Percentiles rank a stretch among this genome's conserved stretches.
These are phyloP conservation scores for Phallusia fumigata DNA, from an alignment of 23 tunicate species.

Conservation along the genomic window DNA sequence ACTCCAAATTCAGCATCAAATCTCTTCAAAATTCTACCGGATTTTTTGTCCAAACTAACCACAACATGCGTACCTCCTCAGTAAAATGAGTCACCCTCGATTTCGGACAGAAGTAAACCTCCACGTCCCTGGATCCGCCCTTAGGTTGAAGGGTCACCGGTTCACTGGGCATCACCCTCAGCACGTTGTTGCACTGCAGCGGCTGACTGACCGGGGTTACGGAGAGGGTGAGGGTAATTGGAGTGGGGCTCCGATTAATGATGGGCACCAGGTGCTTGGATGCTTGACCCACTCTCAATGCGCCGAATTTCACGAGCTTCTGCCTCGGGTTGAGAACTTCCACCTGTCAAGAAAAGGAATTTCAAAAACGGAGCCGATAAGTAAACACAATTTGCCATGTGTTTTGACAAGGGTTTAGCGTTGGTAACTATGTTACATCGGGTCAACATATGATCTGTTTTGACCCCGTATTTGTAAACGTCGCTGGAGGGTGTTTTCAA, in stretches of 20 bases:
- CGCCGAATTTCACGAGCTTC: constrained; percentile 74
- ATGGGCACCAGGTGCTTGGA: constrained; percentile 82
- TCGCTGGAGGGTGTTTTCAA: too few relatives aligned
- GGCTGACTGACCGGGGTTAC: constrained; percentile 65
- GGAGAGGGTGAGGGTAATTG: constrained; percentile 60
- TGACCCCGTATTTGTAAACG: too few relatives aligned
- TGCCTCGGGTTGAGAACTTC: constrained; percentile 76
- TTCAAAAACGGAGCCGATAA: too few relatives aligned
- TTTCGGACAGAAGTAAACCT: constrained; percentile 81
- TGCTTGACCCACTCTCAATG: constrained; percentile 77
- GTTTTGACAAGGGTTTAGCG: too few relatives aligned
- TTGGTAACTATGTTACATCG: too few relatives aligned
- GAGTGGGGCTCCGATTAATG: constrained; percentile 78
- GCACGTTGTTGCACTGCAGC: constrained; percentile 61
- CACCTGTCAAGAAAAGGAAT: too few relatives aligned
- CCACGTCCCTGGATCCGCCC: constrained; percentile 59
- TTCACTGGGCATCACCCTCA: constrained; percentile 65
- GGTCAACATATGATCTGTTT: too few relatives aligned
- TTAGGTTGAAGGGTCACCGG: constrained; percentile 60
- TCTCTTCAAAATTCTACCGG: too few relatives aligned
- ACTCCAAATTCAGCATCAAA: too few relatives aligned
- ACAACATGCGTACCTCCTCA: constrained; percentile 52
- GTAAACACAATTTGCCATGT: too few relatives aligned
- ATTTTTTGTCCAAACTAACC: neutral
- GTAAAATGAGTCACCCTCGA: constrained; percentile 78